Conservation (phyloP, 2,888 invertebrate genomes). For the Epicampocera succincta region DNA sequence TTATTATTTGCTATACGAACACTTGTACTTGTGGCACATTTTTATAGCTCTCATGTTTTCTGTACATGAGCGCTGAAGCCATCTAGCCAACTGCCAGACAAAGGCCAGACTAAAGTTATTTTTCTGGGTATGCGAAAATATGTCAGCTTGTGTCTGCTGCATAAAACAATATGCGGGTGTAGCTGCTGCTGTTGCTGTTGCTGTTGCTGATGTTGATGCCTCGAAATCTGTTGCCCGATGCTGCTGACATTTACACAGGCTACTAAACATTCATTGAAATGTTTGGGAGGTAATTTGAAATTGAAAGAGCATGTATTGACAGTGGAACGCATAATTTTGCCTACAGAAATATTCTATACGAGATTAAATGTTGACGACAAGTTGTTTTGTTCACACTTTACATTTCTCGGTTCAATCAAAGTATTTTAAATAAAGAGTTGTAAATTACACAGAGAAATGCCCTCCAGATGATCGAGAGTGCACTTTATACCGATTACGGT, state of each 20-base stretch:
- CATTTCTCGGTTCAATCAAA: too few relatives aligned
- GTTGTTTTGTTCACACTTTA: too few relatives aligned
- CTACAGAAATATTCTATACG: not conserved
- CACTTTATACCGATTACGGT: too few relatives aligned
- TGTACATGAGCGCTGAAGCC: slow-evolving; percentile 50
- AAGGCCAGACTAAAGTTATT: slow-evolving; percentile 60
- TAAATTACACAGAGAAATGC: too few relatives aligned
- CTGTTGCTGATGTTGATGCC: slow-evolving; percentile 46
- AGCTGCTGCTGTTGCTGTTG: slow-evolving; percentile 39
- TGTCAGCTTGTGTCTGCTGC: slow-evolving; percentile 3
- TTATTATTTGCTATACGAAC: slow-evolving; percentile 18
- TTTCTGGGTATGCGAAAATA: slow-evolving; percentile 27
- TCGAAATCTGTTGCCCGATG: not conserved
- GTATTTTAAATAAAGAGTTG: too few relatives aligned
- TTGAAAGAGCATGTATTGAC: slow-evolving; percentile 10
- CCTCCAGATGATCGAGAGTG: too few relatives aligned
- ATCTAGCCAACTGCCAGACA: slow-evolving; percentile 65
- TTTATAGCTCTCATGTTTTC: slow-evolving; percentile 16
- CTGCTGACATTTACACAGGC: slow-evolving; percentile 68
- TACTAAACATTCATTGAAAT: slow-evolving; percentile 55
- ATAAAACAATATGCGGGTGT: slow-evolving; percentile 65
- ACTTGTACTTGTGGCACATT: not conserved
- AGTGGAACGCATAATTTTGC: not conserved
- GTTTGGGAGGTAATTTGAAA: slow-evolving; percentile 37
- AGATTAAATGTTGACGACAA: too few relatives aligned